Conservation (phyloP, 2,113 vertebrate species). For the Pseudonaja textilis region DNA sequence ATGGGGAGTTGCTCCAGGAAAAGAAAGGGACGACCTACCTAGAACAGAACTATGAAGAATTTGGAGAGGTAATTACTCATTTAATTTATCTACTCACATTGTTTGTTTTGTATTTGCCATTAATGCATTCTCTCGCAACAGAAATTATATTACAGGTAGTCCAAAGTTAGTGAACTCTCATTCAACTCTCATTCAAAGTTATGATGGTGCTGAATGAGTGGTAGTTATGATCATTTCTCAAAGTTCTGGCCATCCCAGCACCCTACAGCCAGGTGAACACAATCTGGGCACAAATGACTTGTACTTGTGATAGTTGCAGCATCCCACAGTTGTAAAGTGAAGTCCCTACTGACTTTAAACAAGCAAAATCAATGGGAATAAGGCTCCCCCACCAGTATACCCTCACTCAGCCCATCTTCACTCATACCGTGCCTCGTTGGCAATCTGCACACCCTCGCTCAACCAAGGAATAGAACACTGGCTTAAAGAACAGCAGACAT, state of each 20-base stretch:
- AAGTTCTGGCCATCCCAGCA: background rate
- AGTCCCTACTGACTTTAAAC: background rate
- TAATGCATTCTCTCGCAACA: background rate
- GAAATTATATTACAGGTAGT: background rate
- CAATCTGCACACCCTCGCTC: background rate
- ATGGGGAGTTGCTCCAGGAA: constrained; percentile 65
- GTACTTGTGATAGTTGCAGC: background rate
- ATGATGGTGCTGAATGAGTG: background rate
- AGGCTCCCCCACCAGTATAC: too few species aligned
- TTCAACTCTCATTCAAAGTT: background rate
- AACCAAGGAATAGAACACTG: background rate
- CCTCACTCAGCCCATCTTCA: background rate
- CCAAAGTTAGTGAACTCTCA: background rate
- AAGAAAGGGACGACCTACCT: constrained; percentile 83
- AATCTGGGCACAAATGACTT: background rate
- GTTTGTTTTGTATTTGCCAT: background rate
- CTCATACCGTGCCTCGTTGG: background rate
- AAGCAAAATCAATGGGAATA: background rate
- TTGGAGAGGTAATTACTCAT: constrained; percentile 81
- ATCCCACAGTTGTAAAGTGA: background rate
- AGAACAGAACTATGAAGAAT: constrained; percentile 87
- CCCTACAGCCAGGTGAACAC: background rate
- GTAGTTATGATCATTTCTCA: background rate
- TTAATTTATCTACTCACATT: background rate
- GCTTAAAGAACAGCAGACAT: background rate